A percentile compares a stretch with the other conserved stretches of the same genome.
These are phyloP conservation scores for Channa argus DNA, from an alignment of 2,113 vertebrate genomes.

Conservation along the genomic window DNA sequence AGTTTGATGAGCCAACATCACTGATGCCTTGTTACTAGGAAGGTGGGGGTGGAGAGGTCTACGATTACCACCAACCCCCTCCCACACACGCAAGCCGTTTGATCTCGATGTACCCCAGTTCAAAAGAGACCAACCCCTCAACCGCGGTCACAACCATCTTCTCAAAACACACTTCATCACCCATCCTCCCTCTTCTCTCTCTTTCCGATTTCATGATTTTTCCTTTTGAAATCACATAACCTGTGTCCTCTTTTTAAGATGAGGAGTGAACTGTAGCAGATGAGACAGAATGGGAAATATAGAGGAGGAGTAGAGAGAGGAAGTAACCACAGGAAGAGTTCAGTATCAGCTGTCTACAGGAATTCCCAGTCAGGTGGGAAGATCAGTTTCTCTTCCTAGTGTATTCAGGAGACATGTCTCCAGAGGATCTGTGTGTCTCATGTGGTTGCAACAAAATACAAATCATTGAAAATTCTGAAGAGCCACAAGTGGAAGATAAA, in stretches of 20 bases:
- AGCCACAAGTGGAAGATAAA: no score
- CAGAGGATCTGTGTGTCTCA: conserved; percentile 10
- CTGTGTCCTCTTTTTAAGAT: conserved; percentile 58
- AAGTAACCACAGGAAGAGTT: conserved; percentile 34
- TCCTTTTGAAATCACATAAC: conserved; percentile 70
- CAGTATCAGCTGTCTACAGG: conserved; percentile 28
- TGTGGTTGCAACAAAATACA: conserved; percentile 10
- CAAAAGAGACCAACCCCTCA: conserved; percentile 42
- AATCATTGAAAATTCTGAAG: background rate
- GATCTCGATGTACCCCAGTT: conserved; percentile 55
- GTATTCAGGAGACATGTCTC: conserved; percentile 28
- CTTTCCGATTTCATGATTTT: conserved; percentile 25
- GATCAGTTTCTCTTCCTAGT: conserved; percentile 22
- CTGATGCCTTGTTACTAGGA: conserved; percentile 39
- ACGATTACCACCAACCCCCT: background rate
- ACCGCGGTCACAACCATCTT: conserved; percentile 11
- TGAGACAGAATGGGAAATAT: conserved; percentile 65
- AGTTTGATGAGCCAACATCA: conserved; percentile 39
- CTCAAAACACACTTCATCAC: conserved; percentile 32
- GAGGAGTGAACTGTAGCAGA: conserved; percentile 40
- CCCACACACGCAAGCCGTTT: conserved; percentile 44
- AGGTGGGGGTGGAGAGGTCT: conserved; percentile 44
- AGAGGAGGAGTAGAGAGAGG: conserved; percentile 31
- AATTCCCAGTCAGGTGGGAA: conserved; percentile 28
- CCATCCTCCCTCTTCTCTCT: conserved; percentile 15